Percentiles rank a stretch among this genome's conserved stretches.
phyloP scores from a whole-genome alignment of 2,113 vertebrate genomes.

The Pandion haliaetus region DNA sequence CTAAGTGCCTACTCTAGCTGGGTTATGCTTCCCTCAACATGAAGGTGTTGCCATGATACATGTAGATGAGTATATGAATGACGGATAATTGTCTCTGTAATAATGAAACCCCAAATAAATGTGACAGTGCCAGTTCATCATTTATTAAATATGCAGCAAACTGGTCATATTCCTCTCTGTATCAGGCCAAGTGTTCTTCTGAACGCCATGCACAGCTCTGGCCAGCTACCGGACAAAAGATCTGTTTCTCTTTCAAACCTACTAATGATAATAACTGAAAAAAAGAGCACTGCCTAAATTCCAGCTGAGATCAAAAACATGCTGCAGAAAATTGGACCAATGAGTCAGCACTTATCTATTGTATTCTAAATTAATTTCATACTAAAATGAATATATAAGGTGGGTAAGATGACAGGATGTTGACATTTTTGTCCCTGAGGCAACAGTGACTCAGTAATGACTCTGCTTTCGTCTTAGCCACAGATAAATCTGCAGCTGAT shows the following conservation, averaged over 20 bases:
- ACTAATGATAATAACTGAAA: neutral
- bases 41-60: neutral
- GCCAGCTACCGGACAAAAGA: neutral
- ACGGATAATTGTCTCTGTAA: neutral
- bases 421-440: neutral
- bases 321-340: neutral
- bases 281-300: neutral
- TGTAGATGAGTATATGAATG: neutral
- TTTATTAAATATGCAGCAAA: neutral
- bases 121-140: neutral
- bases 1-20: neutral
- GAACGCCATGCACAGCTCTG: neutral
- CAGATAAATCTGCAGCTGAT: slow-evolving; percentile 17
- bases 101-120: neutral
- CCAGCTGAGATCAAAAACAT: neutral
- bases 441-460: slow-evolving; percentile 25
- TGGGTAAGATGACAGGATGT: neutral
- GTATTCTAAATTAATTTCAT: neutral
- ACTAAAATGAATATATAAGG: neutral
- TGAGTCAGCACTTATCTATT: neutral
- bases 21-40: neutral
- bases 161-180: neutral
- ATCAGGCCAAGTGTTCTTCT: neutral
- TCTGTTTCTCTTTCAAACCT: neutral
- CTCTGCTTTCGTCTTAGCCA: neutral